Evolutionary conservation across 1,140 invertebrate genomes (phyloP).

Genomic region (Steinernema khuongi): DNA sequence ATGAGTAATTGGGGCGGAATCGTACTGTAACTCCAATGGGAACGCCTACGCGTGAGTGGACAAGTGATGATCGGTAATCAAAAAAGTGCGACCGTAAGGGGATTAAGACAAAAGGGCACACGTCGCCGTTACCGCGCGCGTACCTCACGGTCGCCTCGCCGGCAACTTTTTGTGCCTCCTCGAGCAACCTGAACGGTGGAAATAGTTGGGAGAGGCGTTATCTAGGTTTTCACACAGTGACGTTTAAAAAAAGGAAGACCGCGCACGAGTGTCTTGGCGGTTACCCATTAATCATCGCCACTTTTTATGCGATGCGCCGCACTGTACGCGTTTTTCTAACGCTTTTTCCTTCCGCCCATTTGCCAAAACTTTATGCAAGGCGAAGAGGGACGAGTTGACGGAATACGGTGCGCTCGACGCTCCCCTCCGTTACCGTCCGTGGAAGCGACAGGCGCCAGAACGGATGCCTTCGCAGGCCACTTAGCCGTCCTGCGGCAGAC

Average conservation of each 20-base stretch:
- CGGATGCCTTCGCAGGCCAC: too few relatives aligned
- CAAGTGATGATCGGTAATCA: background rate
- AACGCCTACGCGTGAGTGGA: background rate
- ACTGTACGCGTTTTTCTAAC: background rate
- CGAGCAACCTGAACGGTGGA: background rate
- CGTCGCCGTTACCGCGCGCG: too few relatives aligned
- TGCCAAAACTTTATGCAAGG: slow-evolving; percentile 10
- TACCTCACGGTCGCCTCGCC: too few relatives aligned
- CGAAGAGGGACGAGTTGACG: background rate
- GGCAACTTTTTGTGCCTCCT: background rate
- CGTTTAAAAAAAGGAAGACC: background rate
- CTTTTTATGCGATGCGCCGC: background rate
- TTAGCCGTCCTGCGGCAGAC: too few relatives aligned
- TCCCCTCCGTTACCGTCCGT: background rate
- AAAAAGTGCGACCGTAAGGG: background rate
- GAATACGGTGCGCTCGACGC: background rate
- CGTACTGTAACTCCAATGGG: background rate
- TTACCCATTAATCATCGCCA: slow-evolving; percentile 14
- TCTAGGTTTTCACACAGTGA: background rate
- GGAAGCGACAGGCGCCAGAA: background rate
- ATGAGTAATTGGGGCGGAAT: slow-evolving; percentile 14
- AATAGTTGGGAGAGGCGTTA: slow-evolving; percentile 5
- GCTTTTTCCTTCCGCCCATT: slow-evolving; percentile 13
- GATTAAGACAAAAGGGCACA: too few relatives aligned
- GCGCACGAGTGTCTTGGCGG: background rate